Base-by-base conservation (phyloP, 2,113 vertebrate genomes). In the Microcebus jonahi region DNA sequence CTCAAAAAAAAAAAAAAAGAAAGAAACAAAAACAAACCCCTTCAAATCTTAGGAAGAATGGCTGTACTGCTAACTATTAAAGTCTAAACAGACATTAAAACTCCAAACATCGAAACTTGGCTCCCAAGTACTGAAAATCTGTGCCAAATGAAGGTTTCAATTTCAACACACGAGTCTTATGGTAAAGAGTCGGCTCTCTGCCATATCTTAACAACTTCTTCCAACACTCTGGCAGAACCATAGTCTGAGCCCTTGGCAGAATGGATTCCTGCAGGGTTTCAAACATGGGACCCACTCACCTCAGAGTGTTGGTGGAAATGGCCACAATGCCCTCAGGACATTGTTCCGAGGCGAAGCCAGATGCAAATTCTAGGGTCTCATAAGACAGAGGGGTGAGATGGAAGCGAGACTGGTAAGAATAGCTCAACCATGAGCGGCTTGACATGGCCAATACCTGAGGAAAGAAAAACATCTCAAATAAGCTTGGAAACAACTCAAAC, bases 291-390 rank as follows among this genome's bases (percentile, higher is more conserved):
- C 39, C 71, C 59, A 96, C 98, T 96, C 98, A 99, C 99, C 99
- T 99, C 98, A 99, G 94, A 0, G 99, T 99, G 98, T 99, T 99
- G 88, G 99, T 99, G 95, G 99, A 99, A 97, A 99, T 99, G 98
- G 99, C 99, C 61, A 99, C 99, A 5, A 99, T 99, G 89, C 99
- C 99, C 97, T 99, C 99, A 0, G 99, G 99, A 92, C 99, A 99
- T 96, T 99, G 99, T 96, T 99, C 99, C 0, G 99, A 99, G 21
- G 99, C 99, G 25, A 99, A 99, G 59, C 99, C 99, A 36, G 99
- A 99, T 0, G 99, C 99, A 80, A 99, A 99, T 97, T 99, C 99
- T 97, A 99, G 98, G 0, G 99, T 99, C 97, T 99, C 99, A 0
- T 99, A 99, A 0, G 99, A 99, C 53, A 99, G 97, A 0, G 99